phyloP scores from a whole-genome alignment of 37 sponge, comb jelly and placozoan genomes.

The Lycopodina hypogea region DNA sequence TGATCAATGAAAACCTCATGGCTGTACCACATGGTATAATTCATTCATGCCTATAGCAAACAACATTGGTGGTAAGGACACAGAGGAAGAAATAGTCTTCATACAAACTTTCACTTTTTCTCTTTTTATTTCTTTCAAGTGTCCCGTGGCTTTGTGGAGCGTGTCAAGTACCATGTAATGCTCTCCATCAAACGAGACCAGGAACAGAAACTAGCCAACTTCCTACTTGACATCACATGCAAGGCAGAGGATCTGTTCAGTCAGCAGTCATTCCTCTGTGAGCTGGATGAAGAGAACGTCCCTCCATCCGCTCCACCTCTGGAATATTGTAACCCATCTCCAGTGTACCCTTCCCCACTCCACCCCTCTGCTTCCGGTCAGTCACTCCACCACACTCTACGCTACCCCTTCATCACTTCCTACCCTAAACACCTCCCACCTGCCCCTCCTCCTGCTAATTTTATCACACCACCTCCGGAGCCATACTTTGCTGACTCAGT shows the following conservation, averaged over 20 bases:
- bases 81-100: too few species aligned
- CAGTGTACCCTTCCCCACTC: background rate
- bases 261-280: constrained; percentile 28
- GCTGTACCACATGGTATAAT: too few species aligned
- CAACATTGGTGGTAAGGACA: too few species aligned
- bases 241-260: constrained; percentile 7
- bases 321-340: background rate
- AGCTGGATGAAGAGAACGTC: constrained; percentile 30
- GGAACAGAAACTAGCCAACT: constrained; percentile 32
- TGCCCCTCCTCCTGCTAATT: constrained; percentile 54
- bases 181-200: constrained; percentile 43
- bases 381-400: background rate
- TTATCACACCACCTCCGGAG: constrained; percentile 50
- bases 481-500: constrained; percentile 26
- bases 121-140: constrained; percentile 28
- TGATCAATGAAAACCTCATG: too few species aligned
- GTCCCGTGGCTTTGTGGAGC: constrained; percentile 63
- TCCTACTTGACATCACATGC: constrained; percentile 19
- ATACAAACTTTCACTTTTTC: background rate
- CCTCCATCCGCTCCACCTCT: constrained; percentile 5
- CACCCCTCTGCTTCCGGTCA: background rate
- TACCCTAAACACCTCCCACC: background rate
- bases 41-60: too few species aligned
- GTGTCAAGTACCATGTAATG: constrained; percentile 39
- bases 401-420: background rate